Conservation (phyloP, 2,113 vertebrate species). For the Ailuropoda melanoleuca region DNA sequence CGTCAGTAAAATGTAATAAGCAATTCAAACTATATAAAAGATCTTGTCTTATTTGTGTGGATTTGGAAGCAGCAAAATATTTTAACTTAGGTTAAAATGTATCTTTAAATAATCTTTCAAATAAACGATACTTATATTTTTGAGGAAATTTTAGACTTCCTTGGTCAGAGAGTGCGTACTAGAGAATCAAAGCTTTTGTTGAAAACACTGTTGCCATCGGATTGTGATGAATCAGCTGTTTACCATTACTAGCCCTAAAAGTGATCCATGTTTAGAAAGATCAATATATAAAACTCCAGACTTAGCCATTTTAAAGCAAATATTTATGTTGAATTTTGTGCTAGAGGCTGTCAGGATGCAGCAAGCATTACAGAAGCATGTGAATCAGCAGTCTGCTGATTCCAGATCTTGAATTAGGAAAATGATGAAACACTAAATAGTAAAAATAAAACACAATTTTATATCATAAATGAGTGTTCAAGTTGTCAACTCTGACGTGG, state of each 20-base stretch:
- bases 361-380: background rate
- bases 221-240: conserved; percentile 45
- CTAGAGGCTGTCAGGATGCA: background rate
- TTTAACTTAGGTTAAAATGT: background rate
- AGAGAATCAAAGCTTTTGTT: background rate
- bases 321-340: conserved; percentile 22
- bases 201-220: background rate
- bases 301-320: conserved; percentile 44
- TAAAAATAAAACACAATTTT: background rate
- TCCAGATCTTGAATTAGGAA: background rate
- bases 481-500: background rate
- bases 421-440: background rate
- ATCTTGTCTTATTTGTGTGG: background rate
- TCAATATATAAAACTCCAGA: conserved; percentile 35
- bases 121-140: background rate
- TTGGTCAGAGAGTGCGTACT: background rate
- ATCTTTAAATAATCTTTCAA: background rate
- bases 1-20: background rate
- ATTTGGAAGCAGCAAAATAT: background rate
- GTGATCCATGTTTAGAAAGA: conserved; percentile 51
- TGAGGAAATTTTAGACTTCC: background rate
- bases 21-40: background rate
- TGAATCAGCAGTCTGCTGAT: background rate
- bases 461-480: conserved; percentile 39
- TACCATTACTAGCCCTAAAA: background rate